A percentile compares a stretch with the other conserved stretches of the same genome.
Evolutionary conservation across 2,888 invertebrate genomes (phyloP).

Genomic region (Baronia brevicornis): DNA sequence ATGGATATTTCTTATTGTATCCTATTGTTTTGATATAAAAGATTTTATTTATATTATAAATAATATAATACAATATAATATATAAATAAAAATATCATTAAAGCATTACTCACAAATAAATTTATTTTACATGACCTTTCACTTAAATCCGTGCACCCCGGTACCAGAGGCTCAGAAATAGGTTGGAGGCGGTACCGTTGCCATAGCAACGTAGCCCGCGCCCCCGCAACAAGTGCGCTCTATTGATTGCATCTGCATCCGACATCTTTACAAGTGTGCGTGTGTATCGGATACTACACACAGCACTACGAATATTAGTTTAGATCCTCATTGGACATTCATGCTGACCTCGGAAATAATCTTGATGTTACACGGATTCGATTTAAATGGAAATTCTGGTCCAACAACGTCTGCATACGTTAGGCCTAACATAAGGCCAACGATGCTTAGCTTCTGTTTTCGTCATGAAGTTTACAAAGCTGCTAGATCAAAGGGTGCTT

Average conservation of each 20-base stretch:
- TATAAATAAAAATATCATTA: no score
- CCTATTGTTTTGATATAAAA: no score
- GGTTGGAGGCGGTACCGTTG: constrained; percentile 23
- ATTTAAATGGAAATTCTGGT: no score
- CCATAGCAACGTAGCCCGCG: constrained; percentile 31
- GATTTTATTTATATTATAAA: no score
- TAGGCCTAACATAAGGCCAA: no score
- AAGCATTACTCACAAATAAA: background rate
- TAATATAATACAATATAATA: no score
- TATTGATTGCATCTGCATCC: constrained; percentile 37
- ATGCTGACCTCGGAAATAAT: constrained; percentile 12
- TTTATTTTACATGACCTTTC: background rate
- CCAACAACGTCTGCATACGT: no score
- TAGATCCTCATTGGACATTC: constrained; percentile 4
- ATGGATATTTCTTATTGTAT: no score
- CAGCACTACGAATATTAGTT: constrained; percentile 5
- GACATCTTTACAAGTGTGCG: constrained; percentile 10
- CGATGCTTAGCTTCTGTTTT: no score
- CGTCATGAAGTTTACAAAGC: no score
- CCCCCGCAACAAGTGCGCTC: constrained; percentile 35
- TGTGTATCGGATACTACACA: constrained; percentile 7
- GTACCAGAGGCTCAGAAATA: constrained; percentile 11
- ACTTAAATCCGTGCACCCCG: constrained; percentile 2
- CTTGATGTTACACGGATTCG: no score
- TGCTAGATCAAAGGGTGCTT: no score